Base-by-base conservation (phyloP, 53 echinoderm and acorn worm genomes). In the Henricia sp. region DNA sequence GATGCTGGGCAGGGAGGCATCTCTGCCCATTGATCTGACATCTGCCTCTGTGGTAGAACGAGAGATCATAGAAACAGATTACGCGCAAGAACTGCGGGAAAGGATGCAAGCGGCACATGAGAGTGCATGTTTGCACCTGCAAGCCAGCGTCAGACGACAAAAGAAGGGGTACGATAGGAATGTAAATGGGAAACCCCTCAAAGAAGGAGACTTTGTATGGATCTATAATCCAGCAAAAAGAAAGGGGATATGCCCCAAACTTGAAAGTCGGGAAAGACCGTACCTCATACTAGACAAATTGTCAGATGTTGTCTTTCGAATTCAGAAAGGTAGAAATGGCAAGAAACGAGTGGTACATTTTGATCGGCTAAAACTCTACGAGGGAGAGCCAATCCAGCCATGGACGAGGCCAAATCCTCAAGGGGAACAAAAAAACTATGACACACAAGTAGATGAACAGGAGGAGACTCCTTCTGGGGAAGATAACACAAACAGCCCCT, bases 1-100 rank as follows among this genome's bases (percentile, higher is more conserved):
- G 60, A 75, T 91, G 77, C 51, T 91, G 23, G 91, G 91, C 11
- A 33, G 87, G 23, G 72, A 83, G 53, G 87, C 69, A 14, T 16
- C 25, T 12, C 70, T 83, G 5, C 87, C 91, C 6, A 5, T 64
- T 8, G 83, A 91, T 20, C 19, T 91, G 11, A 70, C 70, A 46
- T 58, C 32, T 42, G 17, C 52, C 4, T 30, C 41, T 38, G 14
- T 56, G 11, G 19, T 34, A 37, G 46, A 74, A n/a, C n/a, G n/a
- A n/a, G n/a, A n/a, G n/a, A n/a, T n/a, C n/a, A n/a, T 39, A 10
- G 35, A 39, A 29, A 84, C 83, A 4, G 83, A 24, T 0, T 76
- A 67, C 38, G 68, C 43, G 37, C 3, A 17, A 1, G 37, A 83
- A 40, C 50, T 89, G 20, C 17, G 83, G 9, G 12, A 71, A 19